Percentiles rank a stretch among this genome's conserved stretches.
Evolutionary conservation across 1,140 invertebrate genomes (phyloP).

Genomic region (Anastatus disparis): DNA sequence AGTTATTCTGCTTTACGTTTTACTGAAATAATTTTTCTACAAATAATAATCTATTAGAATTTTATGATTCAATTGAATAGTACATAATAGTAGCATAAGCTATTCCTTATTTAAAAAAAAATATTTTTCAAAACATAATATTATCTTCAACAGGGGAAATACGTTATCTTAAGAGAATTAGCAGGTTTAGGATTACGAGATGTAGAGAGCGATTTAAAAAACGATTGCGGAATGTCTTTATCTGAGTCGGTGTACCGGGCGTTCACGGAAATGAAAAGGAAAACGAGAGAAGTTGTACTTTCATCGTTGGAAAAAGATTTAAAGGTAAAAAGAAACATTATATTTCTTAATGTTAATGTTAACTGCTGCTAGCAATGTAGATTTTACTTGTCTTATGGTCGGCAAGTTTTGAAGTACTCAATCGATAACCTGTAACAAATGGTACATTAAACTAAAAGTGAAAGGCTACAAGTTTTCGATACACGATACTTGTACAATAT

Average conservation of each 20-base stretch:
- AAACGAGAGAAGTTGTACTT: conserved; percentile 64
- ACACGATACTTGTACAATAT: neutral
- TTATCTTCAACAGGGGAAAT: conserved; percentile 67
- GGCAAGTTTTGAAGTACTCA: neutral
- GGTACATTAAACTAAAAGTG: neutral
- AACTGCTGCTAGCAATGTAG: neutral
- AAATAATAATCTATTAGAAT: too few species aligned
- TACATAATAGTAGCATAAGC: too few species aligned
- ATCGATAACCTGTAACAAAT: too few species aligned
- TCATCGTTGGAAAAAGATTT: conserved; percentile 62
- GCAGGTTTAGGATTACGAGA: conserved; percentile 66
- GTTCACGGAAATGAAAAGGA: conserved; percentile 66
- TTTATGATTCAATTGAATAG: too few species aligned
- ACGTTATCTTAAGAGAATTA: conserved; percentile 68
- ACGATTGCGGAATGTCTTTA: conserved; percentile 54
- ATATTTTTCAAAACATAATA: neutral
- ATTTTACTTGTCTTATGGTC: neutral
- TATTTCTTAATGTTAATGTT: neutral
- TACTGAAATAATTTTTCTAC: too few species aligned
- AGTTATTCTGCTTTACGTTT: too few species aligned
- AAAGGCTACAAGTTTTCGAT: neutral
- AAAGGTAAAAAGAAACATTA: conserved; percentile 49
- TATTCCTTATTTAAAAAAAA: too few species aligned
- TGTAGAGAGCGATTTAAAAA: conserved; percentile 59
- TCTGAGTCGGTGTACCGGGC: conserved; percentile 55